Conservation (phyloP, 35 echinoderm and acorn worm genomes). For the Patiria miniata region DNA sequence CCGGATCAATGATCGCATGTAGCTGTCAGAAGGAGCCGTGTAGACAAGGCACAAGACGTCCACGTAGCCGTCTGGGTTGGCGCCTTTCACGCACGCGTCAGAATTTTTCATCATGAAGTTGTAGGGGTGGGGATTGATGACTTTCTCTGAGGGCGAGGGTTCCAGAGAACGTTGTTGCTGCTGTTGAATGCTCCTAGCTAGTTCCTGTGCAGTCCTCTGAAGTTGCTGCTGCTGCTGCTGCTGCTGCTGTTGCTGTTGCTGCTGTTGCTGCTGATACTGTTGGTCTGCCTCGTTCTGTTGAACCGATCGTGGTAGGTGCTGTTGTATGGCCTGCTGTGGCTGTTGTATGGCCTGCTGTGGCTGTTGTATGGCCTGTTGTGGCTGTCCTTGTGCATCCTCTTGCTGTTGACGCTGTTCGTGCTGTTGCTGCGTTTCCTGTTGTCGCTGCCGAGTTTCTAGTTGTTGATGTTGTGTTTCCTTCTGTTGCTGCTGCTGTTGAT, state of each 20-base stretch:
- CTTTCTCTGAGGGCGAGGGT: background rate
- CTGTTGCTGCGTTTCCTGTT: slow-evolving; percentile 1
- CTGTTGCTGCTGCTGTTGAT: background rate
- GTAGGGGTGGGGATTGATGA: background rate
- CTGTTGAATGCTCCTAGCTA: background rate
- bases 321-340: background rate
- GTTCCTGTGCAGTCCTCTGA: background rate
- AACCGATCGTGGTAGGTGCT: background rate
- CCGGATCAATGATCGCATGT: slow-evolving; percentile 2
- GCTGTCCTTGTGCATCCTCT: background rate
- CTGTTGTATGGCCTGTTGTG: background rate
- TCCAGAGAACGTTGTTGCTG: background rate
- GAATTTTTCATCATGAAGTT: background rate
- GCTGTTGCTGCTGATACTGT: background rate
- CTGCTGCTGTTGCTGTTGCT: background rate
- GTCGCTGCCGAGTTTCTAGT: background rate
- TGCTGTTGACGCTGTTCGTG: background rate
- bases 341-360: background rate
- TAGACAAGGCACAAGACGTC: background rate
- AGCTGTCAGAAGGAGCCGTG: background rate
- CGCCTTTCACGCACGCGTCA: background rate
- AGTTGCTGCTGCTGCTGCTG: background rate
- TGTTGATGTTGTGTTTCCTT: background rate
- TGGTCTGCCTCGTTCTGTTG: no score
- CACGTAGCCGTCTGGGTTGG: background rate